These are phyloP conservation scores for Trypoxylon attenuatum DNA, from an alignment of 2,888 invertebrate species.

Conservation along the genomic window DNA sequence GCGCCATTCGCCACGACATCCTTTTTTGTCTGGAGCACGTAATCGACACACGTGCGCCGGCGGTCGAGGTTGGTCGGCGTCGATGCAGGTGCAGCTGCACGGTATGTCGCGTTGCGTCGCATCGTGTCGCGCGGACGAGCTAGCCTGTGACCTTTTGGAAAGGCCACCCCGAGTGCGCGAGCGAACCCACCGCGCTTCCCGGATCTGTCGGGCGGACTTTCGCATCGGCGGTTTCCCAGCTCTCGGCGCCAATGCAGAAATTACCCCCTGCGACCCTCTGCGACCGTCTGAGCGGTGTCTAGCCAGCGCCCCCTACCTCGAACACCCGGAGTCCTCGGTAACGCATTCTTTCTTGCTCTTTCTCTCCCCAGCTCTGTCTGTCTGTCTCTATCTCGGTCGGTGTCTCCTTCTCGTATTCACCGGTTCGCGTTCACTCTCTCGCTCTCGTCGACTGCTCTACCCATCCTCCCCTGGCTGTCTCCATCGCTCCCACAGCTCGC, in stretches of 20 bases:
- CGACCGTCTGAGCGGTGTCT: conserved; percentile 75
- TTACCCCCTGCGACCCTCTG: conserved; percentile 68
- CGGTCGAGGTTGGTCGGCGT: conserved; percentile 23
- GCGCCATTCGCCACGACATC: conserved; percentile 36
- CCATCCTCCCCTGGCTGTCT: conserved; percentile 37
- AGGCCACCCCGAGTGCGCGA: conserved; percentile 23
- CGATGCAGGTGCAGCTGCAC: conserved; percentile 48
- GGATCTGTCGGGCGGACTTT: conserved; percentile 10
- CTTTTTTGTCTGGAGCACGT: conserved; percentile 44
- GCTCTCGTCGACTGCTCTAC: conserved; percentile 21
- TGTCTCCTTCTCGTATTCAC: conserved; percentile 10
- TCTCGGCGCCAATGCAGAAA: conserved; percentile 64
- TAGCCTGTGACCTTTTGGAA: conserved; percentile 33
- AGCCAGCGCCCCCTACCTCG: conserved; percentile 74
- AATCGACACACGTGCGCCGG: conserved; percentile 49
- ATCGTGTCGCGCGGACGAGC: too few relatives aligned
- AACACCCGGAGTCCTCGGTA: conserved; percentile 62
- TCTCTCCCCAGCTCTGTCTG: conserved; percentile 71
- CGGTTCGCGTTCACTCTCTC: background rate
- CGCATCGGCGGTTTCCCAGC: conserved; percentile 34
- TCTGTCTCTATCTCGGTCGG: conserved; percentile 18
- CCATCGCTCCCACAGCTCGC: conserved; percentile 56
- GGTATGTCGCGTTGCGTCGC: too few relatives aligned
- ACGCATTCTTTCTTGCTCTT: conserved; percentile 45
- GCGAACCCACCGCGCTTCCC: conserved; percentile 27